Evolutionary conservation across 2,888 invertebrate genomes (phyloP), one percentile per base, ranked within the genome.

Genomic region (Synanthedon andrenaeformis): DNA sequence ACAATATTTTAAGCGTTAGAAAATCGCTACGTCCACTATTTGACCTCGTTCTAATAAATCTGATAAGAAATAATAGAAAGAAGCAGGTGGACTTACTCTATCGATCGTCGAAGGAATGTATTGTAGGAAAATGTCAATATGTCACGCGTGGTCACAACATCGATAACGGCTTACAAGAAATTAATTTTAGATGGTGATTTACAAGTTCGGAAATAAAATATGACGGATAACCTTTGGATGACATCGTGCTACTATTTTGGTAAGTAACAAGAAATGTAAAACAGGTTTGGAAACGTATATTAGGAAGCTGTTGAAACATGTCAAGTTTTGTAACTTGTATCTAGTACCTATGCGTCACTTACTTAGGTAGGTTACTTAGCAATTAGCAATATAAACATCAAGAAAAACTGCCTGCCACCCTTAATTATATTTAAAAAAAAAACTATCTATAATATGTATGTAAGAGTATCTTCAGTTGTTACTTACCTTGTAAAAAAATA

Each of bases 401-500:
- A 8, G 0, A 35, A 35, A 35, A n/a, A n/a, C 19, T 19, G 23
- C 23, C 23, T 23, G 23, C 23, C 23, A 23, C 4, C 23, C 23
- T 23, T 23, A 23, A 23, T 23, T 4, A 23, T 23, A 23, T 23
- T 23, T 23, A 23, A 23, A 23, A 19, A 23, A 17, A 3, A 23
- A 23, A 23, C 23, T 23, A 23, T 23, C 4, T 23, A 23, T 19
- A 3, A 23, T 23, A 23, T 4, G 23, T 23, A 19, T 19, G 19
- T 19, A 23, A 5, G 5, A 23, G 23, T 45, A 6, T 45, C 14
- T 45, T 13, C n/a, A 49, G 23, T 12, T 58, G 56, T 52, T 45
- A 60, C 72, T 69, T 77, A 93, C 93, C 94, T 95, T 53, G 98
- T 98, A 79, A 97, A 96, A 79, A 97, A 95, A 77, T 98, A 98